A percentile compares a stretch with the other conserved stretches of the same genome.
phyloP scores from a whole-genome alignment of 1,140 invertebrate genomes.

The Zelostemma sp. region DNA sequence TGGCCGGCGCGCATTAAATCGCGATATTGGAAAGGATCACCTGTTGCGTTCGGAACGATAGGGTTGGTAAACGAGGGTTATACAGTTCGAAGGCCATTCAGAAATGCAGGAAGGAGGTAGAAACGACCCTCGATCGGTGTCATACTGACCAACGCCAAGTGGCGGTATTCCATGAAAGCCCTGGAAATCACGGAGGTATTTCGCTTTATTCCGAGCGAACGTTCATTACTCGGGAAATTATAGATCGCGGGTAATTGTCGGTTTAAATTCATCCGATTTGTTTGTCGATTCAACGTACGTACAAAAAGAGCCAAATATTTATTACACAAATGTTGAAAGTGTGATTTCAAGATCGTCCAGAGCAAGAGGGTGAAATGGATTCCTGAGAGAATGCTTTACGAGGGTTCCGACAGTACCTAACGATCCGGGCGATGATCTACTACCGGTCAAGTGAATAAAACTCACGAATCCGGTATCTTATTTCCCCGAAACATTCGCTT shows the following conservation, averaged over 20 bases:
- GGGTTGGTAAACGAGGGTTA: constrained; percentile 65
- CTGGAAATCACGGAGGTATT: constrained; percentile 49
- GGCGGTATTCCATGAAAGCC: constrained; percentile 55
- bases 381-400: constrained; percentile 68
- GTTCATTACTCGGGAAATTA: too few species aligned
- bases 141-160: constrained; percentile 61
- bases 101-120: constrained; percentile 59
- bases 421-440: constrained; percentile 60
- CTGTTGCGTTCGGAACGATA: constrained; percentile 68
- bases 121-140: constrained; percentile 62
- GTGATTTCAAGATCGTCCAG: constrained; percentile 46
- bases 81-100: constrained; percentile 67
- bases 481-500: too few species aligned
- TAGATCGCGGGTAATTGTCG: too few species aligned
- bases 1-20: constrained; percentile 56
- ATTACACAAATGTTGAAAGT: constrained; percentile 41
- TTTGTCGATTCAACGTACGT: too few species aligned
- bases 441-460: constrained; percentile 58
- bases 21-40: constrained; percentile 70
- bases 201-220: constrained; percentile 20
- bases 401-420: constrained; percentile 60
- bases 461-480: constrained; percentile 10
- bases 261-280: too few species aligned
- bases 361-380: constrained; percentile 55
- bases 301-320: too few species aligned